Base-by-base conservation (phyloP, 1,140 invertebrate species). In the Hesperophylax magnus region DNA sequence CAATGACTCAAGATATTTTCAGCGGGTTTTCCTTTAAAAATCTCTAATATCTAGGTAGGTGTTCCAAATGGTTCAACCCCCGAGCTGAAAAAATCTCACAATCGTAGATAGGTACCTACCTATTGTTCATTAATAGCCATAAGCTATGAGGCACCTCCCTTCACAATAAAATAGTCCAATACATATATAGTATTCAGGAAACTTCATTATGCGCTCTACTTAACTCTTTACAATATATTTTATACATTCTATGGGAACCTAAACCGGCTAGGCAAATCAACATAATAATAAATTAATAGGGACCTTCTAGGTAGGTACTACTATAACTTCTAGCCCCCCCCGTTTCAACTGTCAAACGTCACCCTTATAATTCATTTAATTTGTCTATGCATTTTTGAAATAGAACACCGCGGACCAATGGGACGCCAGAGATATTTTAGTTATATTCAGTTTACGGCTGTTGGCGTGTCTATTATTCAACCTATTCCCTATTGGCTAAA, bases 401-500 rank as follows among this genome's bases (percentile, higher is more conserved):
- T 65, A 65, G 61, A 24, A 65, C 6, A 11, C 39, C 39, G 39
- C 39, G 24, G 61, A 31, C 61, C 61, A 65, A 65, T 65, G 14
- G 15, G 15, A 65, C 6, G 61, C 15, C 18, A 17, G 61, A 17
- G 15, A 24, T 17, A 17, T 65, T 31, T 31, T 65, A 3, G 9
- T 22, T 24, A 31, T 58, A 18, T 18, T 20, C 20, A 24, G 24
- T 24, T 65, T 65, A 65, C 5, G 24, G 24, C 61, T 65, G 61
- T 24, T 31, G 61, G 24, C 20, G 20, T 31, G 7, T 31, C 61
- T 65, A 65, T 65, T 65, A 65, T 65, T 22, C 61, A 65, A 24
- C 61, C 61, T 65, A 65, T 65, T 65, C 24, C 24, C 61, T 65
- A 65, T 65, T 65, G 61, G 61, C 4, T 65, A 31, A 65, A 20